Percentiles rank a stretch among this genome's conserved stretches.
phyloP scores from a whole-genome alignment of 2,888 invertebrate species.

The Cheilosia vernalis region DNA sequence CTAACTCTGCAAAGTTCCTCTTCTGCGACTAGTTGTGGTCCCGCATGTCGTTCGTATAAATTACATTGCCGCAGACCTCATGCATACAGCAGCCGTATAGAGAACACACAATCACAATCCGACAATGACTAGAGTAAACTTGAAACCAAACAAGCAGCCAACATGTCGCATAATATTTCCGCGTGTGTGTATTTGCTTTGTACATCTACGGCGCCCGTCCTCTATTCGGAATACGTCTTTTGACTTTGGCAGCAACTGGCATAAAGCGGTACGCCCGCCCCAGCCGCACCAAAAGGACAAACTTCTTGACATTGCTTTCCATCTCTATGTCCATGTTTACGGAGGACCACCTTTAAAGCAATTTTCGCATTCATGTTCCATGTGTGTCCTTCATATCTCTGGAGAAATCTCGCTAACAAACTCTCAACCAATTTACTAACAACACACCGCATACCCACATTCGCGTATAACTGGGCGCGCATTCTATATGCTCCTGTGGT shows the following conservation, averaged over 20 bases:
- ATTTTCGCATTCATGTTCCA: slow-evolving; percentile 24
- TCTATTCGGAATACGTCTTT: slow-evolving; percentile 28
- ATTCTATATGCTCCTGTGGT: slow-evolving; percentile 54
- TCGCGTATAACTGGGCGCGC: slow-evolving; percentile 19
- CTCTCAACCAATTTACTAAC: slow-evolving; percentile 65
- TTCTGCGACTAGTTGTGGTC: slow-evolving; percentile 4
- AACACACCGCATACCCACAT: slow-evolving; percentile 42
- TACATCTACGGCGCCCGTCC: not conserved
- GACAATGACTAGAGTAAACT: slow-evolving; percentile 60
- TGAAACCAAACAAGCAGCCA: slow-evolving; percentile 46
- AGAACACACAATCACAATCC: slow-evolving; percentile 43
- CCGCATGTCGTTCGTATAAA: slow-evolving; percentile 49
- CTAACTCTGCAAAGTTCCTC: slow-evolving; percentile 34
- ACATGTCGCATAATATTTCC: slow-evolving; percentile 56
- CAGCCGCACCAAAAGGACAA: slow-evolving; percentile 56
- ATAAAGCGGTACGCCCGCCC: slow-evolving; percentile 1
- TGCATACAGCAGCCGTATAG: slow-evolving; percentile 13
- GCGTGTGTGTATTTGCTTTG: slow-evolving; percentile 33
- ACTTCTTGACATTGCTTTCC: slow-evolving; percentile 59
- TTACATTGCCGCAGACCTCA: slow-evolving; percentile 38
- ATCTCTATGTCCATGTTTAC: slow-evolving; percentile 17
- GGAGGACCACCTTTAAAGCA: slow-evolving; percentile 44
- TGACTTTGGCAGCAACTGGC: slow-evolving; percentile 30
- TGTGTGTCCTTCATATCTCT: slow-evolving; percentile 46
- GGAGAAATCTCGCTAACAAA: slow-evolving; percentile 54